Conservation (phyloP, 2,888 invertebrate genomes). For the Drosophila affinis region DNA sequence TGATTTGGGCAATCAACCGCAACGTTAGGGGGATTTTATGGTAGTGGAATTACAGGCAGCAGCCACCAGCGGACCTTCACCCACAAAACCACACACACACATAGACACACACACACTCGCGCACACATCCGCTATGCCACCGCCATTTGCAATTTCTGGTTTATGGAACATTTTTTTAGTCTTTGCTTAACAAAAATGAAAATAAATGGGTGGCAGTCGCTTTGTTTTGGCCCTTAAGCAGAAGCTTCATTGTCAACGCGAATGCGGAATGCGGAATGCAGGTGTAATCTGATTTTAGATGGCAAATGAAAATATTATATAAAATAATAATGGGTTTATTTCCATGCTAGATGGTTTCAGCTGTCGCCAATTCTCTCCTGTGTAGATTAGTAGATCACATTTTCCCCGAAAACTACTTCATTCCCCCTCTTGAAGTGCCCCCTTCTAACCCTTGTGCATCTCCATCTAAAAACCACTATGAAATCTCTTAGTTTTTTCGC, state of each 20-base stretch:
- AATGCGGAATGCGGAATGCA: background rate
- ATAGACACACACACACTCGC: constrained; percentile 15
- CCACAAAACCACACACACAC: constrained; percentile 8
- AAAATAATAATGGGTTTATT: background rate
- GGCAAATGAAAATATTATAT: background rate
- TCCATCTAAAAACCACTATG: background rate
- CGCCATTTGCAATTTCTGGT: constrained; percentile 57
- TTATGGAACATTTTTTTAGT: constrained; percentile 44
- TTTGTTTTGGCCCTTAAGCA: constrained; percentile 13
- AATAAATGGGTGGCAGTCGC: constrained; percentile 58
- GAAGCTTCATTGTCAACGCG: background rate
- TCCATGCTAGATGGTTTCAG: background rate
- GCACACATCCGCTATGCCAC: constrained; percentile 17
- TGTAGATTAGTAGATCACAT: background rate
- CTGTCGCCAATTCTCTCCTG: background rate
- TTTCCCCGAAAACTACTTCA: no score
- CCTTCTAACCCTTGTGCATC: background rate
- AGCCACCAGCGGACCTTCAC: background rate
- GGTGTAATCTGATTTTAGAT: background rate
- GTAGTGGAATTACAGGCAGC: background rate
- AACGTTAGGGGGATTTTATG: constrained; percentile 35
- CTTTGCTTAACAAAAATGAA: constrained; percentile 60
- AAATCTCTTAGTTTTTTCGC: background rate
- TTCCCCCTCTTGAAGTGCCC: background rate
- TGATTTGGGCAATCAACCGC: constrained; percentile 76